Base-by-base conservation (phyloP, 2,888 invertebrate species). In the Hydriomena furcata region DNA sequence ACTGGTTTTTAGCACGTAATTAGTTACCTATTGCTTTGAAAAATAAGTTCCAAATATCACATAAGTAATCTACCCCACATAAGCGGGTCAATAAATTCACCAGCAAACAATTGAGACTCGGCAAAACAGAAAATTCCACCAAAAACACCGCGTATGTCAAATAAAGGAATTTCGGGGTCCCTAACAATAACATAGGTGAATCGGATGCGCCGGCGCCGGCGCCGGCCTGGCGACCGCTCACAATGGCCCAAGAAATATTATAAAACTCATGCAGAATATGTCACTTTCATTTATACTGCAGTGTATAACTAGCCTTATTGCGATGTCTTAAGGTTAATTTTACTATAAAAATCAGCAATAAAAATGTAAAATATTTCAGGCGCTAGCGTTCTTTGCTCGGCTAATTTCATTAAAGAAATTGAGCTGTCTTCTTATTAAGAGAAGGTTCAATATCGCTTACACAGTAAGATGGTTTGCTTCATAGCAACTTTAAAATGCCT, bases 151-250 rank as follows among this genome's bases (percentile, higher is more conserved):
- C 79, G 75, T 82, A 79, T 82, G 78, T 85, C 82, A 84, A 83
- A 86, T 85, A 87, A 86, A 87, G 82, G 85, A 83, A 85, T 81
- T 80, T 59, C 45, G 71, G 77, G 73, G 70, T 76, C 78, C 50
- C 32, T 78, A 79, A 85, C 84, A 85, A 85, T 85, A 84, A 85
- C 84, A 84, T 82, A 83, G 56, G 52, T 51, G 53, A 52, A 82
- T 84, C 81, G 82, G 80, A 74, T 78, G 82, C 82, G 79, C 80
- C 71, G 84, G 86, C 87, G 87, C 87, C 87, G 81, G 66, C 68
- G 17, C n/a, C n/a, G n/a, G n/a, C n/a, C 65, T 63, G 87, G 69
- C 87, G 84, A 80, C 72, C 71, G 74, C 46, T 58, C 51, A 59
- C 69, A 73, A 73, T 71, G 57, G 59, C 61, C 61, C 60, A 60